Base-by-base conservation (phyloP, 2,888 invertebrate genomes). In the Oithona nana region DNA sequence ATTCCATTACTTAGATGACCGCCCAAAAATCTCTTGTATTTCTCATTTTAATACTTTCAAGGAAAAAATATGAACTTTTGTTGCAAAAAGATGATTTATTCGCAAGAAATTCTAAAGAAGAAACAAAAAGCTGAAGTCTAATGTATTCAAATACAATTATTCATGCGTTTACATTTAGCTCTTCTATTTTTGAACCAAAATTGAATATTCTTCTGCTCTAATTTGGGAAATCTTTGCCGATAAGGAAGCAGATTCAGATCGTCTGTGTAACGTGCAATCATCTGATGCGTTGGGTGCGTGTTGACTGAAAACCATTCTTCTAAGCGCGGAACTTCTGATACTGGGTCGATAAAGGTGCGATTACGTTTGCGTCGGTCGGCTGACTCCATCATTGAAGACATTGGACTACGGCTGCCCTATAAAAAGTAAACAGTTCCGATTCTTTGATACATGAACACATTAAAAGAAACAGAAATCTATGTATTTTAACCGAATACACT, bases 131-230 rank as follows among this genome's bases (percentile, higher is more conserved):
- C n/a, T n/a, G n/a, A 39, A 39, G 39, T 39, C 8, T 16, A 16
- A 11, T 39, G 8, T 39, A 28, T 50, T 64, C 65, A 68, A 64
- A 69, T 67, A 16, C 69, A 67, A 86, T 88, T 88, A 75, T 90
- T 88, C 71, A 95, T 78, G 65, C 97, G 80, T 77, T 98, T 98
- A 75, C 93, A 93, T 76, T 98, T 98, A 68, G 98, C 98, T 64
- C 98, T 80, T 52, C 97, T 84, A 73, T 98, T 98, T 75, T 95
- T 95, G 76, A 95, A 98, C 98, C 98, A 98, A 74, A 98, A 93
- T 75, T 98, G 97, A 67, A 98, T 95, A 73, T 98, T 98, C 77
- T 97, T 97, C 52, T 95, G 92, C 73, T 97, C 97, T 66, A 98
- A 78, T n/a, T 90, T 83, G 1, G 97, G 98, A 74, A 97, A 98